Base-by-base conservation (phyloP, 2,888 invertebrate species). In the Vannuccia rotundouncinata region DNA sequence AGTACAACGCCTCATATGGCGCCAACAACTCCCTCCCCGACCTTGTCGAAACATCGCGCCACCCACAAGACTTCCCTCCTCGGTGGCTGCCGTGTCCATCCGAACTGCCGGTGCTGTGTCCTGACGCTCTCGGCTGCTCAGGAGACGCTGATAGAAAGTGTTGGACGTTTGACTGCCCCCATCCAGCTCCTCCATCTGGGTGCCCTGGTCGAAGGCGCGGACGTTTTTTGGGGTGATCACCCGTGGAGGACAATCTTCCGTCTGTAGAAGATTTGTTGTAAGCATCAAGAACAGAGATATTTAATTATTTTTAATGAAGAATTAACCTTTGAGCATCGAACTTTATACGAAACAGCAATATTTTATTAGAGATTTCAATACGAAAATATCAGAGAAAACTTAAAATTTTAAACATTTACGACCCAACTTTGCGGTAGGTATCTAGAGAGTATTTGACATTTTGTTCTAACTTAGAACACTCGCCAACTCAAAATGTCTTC, bases 1-100 rank as follows among this genome's bases (percentile, higher is more conserved):
- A 17, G 83, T 84, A 75, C 81, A 81, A 31, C 83, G 83, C 30
- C 78, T 81, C 31, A 83, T 81, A 59, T 83, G 83, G 29, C 83
- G 76, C 83, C 83, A 83, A 2, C 84, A 82, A 13, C 81, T 81
- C 22, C 83, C 83, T 2, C 81, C 78, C 29, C 83, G 78, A 2
- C 83, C 83, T 74, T 31, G 85, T 85, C 25, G 85, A n/a, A 29
- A 76, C 29, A 76, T 76, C 28, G 76, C 10, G 17, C 45, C 45
- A 45, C 45, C 45, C 45, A 45, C 17, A 5, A 45, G 45, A 17
- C 45, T 45, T 17, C 10, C 17, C 17, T 45, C 45, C 5, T 45
- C 17, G 17, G 45, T 45, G 10, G 45, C 45, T 17, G 45, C 45
- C 17, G 45, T 45, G 45, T 45, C 45, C 45, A 45, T 13, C 45